Percentiles rank a stretch among this genome's conserved stretches.
phyloP scores from a whole-genome alignment of 2,888 invertebrate genomes.

The Pinctada fucata region DNA sequence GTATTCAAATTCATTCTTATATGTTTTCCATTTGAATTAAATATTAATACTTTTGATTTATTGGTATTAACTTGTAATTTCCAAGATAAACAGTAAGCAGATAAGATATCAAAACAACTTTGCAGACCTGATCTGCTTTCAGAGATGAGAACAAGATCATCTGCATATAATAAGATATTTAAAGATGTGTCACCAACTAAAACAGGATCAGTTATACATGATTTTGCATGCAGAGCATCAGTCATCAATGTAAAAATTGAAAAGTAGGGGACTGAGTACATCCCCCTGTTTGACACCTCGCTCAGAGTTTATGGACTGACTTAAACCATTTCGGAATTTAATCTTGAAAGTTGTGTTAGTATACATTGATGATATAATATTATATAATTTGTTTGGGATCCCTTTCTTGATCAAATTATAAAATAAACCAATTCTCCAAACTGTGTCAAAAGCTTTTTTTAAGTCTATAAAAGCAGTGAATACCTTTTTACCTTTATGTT shows the following conservation, averaged over 20 bases:
- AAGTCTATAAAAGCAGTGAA: conserved; percentile 35
- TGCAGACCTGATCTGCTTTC: conserved; percentile 23
- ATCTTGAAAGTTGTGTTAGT: conserved; percentile 10
- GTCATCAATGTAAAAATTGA: no score
- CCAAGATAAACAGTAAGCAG: no score
- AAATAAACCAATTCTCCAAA: conserved; percentile 30
- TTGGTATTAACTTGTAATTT: no score
- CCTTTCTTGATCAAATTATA: conserved; percentile 10
- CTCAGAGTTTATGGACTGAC: not conserved
- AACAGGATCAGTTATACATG: not conserved
- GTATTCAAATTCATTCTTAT: no score
- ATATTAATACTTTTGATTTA: conserved; percentile 29
- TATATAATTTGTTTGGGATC: conserved; percentile 9
- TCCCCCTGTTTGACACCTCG: no score
- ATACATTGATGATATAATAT: conserved; percentile 35
- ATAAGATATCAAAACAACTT: conserved; percentile 11
- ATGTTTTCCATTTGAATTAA: conserved; percentile 27
- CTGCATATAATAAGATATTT: conserved; percentile 29
- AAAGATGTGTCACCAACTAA: no score
- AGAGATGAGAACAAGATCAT: conserved; percentile 29
- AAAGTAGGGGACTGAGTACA: no score
- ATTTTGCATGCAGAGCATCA: no score
- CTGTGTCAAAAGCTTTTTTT: conserved; percentile 38
- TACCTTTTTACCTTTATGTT: conserved; percentile 16
- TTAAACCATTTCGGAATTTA: conserved; percentile 24